Evolutionary conservation across 2,113 vertebrate genomes (phyloP).

Genomic region (Columbina picui): DNA sequence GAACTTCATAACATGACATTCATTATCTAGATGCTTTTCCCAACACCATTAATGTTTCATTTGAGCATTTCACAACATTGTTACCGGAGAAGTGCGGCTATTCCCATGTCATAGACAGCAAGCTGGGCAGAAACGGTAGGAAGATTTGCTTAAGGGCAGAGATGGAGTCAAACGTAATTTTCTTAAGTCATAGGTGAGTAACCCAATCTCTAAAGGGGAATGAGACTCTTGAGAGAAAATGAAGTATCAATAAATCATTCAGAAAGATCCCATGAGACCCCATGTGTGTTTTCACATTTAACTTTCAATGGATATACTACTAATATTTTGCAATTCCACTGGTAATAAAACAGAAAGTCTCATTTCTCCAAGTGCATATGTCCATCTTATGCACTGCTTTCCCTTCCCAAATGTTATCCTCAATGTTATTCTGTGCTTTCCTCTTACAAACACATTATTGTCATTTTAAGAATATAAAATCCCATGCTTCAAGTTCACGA

Average conservation of each 20-base stretch:
- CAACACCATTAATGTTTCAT: not conserved
- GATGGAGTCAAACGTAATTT: not conserved
- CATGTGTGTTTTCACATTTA: not conserved
- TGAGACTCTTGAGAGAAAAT: not conserved
- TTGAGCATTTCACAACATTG: not conserved
- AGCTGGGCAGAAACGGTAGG: not conserved
- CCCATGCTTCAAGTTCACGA: not conserved
- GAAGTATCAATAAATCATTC: not conserved
- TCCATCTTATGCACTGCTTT: fast-evolving
- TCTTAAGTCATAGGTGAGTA: not conserved
- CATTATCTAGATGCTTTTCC: not conserved
- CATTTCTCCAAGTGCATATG: not conserved
- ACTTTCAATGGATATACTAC: not conserved
- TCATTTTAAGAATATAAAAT: not conserved
- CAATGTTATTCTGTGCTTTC: not conserved
- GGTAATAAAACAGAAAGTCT: not conserved
- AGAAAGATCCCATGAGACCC: not conserved
- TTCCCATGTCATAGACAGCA: not conserved
- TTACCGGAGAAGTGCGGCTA: not conserved
- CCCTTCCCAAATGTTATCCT: not conserved
- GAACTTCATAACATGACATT: not conserved
- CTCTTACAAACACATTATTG: not conserved
- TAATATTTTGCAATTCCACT: not conserved
- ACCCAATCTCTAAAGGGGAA: not conserved
- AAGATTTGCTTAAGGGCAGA: not conserved